phyloP scores from a whole-genome alignment of 1,140 invertebrate species.

The Mamestra configurata region DNA sequence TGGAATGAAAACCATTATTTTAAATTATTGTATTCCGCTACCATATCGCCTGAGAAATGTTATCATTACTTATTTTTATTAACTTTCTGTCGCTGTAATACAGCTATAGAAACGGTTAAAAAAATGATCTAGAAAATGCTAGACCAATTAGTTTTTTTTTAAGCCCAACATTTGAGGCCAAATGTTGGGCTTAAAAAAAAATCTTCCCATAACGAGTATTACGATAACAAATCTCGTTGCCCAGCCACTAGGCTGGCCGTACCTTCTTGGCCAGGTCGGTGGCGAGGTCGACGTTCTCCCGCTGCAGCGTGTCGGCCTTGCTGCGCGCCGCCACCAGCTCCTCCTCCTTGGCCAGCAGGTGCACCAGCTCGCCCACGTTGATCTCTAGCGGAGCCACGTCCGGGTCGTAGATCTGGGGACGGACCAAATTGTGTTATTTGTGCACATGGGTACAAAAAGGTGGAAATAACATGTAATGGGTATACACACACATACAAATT shows the following conservation, averaged over 20 bases:
- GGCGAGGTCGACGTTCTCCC: slow-evolving; percentile 95
- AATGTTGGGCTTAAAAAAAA: too few relatives aligned
- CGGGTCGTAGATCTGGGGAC: slow-evolving; percentile 90
- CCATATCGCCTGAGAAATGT: slow-evolving; percentile 2
- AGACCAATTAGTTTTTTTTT: too few relatives aligned
- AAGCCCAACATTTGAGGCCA: too few relatives aligned
- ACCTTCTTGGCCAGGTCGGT: slow-evolving; percentile 95
- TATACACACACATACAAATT: too few relatives aligned
- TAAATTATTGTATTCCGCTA: slow-evolving; percentile 9
- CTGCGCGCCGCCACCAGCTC: slow-evolving; percentile 95
- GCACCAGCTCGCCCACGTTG: slow-evolving; percentile 97
- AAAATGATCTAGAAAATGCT: too few relatives aligned
- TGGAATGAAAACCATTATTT: slow-evolving; percentile 20
- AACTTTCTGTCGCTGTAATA: too few relatives aligned
- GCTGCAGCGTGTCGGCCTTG: slow-evolving; percentile 96
- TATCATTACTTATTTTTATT: too few relatives aligned
- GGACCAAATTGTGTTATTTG: background rate
- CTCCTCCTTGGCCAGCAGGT: slow-evolving; percentile 97
- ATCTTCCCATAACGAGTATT: background rate
- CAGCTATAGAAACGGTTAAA: too few relatives aligned
- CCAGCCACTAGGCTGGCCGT: slow-evolving; percentile 2
- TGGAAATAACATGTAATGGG: too few relatives aligned
- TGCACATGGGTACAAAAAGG: too few relatives aligned
- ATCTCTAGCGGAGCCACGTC: slow-evolving; percentile 96
- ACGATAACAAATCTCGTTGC: slow-evolving; percentile 20